Evolutionary conservation across 37 sponge, comb jelly and placozoan species (phyloP).

Genomic region (Cliona cf. orientalis): DNA sequence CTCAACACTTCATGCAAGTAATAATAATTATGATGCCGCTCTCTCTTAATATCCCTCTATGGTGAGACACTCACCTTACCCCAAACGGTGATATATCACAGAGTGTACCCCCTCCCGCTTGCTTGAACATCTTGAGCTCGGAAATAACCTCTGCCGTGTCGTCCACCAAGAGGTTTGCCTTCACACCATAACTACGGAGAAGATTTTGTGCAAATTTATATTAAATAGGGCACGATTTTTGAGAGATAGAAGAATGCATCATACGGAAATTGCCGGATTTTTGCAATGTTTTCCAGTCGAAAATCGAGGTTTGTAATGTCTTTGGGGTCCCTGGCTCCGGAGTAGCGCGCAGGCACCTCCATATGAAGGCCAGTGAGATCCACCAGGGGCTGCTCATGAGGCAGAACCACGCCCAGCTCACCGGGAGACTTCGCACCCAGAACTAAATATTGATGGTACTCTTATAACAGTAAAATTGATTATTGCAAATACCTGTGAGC

Average conservation of each 20-base stretch:
- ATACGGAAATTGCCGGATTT: slow-evolving; percentile 61
- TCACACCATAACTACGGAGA: slow-evolving; percentile 57
- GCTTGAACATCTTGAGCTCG: slow-evolving; percentile 69
- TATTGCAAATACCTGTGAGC: not conserved
- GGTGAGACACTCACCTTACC: slow-evolving; percentile 24
- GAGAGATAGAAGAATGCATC: too few relatives aligned
- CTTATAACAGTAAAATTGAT: not conserved
- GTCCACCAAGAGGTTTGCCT: slow-evolving; percentile 53
- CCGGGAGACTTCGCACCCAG: slow-evolving; percentile 34
- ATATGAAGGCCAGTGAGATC: not conserved
- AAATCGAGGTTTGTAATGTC: slow-evolving; percentile 4
- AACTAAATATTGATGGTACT: slow-evolving; percentile 23
- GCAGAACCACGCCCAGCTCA: slow-evolving; percentile 50
- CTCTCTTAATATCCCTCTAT: too few relatives aligned
- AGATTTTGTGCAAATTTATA: too few relatives aligned
- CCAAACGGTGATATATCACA: slow-evolving; percentile 56
- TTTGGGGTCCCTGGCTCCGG: too few relatives aligned
- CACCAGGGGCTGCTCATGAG: slow-evolving; percentile 65
- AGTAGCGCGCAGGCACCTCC: not conserved
- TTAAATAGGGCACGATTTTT: too few relatives aligned
- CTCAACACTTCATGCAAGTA: too few relatives aligned
- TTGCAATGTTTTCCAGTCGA: slow-evolving; percentile 37
- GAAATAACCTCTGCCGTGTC: slow-evolving; percentile 17
- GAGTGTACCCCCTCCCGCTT: slow-evolving; percentile 69
- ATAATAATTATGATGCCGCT: too few relatives aligned